A percentile compares a stretch with the other conserved stretches of the same genome.
Evolutionary conservation across 2,888 invertebrate species (phyloP).

Genomic region (Pammene aurita): DNA sequence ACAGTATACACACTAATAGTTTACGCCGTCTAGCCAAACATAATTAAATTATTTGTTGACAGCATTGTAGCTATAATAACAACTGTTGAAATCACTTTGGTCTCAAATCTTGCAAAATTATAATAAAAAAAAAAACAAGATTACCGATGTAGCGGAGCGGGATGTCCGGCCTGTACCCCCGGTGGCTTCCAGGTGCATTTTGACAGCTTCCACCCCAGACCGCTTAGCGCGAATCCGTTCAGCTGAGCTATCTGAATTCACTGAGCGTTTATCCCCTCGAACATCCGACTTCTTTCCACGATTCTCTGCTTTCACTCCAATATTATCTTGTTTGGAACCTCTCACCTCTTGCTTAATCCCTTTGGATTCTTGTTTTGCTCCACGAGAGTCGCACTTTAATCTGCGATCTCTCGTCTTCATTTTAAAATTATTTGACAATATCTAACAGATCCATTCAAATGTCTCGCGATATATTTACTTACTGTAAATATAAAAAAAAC

Average conservation of each 20-base stretch:
- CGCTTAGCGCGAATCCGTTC: conserved; percentile 62
- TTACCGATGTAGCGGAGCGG: conserved; percentile 75
- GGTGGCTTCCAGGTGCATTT: conserved; percentile 69
- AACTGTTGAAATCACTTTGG: conserved; percentile 8
- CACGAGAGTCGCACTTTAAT: conserved; percentile 57
- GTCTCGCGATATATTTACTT: conserved; percentile 47
- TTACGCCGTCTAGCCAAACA: neutral
- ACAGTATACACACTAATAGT: neutral
- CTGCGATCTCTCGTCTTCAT: conserved; percentile 72
- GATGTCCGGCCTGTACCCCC: conserved; percentile 76
- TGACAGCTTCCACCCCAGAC: conserved; percentile 76
- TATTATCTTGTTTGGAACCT: conserved; percentile 52
- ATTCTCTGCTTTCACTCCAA: conserved; percentile 46
- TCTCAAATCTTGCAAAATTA: neutral
- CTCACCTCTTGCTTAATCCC: conserved; percentile 53
- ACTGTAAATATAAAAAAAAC: conserved; percentile 49
- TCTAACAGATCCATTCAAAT: conserved; percentile 45
- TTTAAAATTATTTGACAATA: conserved; percentile 50
- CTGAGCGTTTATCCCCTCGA: conserved; percentile 46
- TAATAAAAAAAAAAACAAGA: conserved; percentile 16
- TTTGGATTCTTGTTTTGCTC: conserved; percentile 50
- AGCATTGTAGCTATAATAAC: conserved; percentile 10
- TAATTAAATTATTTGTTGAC: conserved; percentile 2
- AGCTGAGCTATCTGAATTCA: conserved; percentile 42
- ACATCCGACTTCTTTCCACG: conserved; percentile 42